Evolutionary conservation across 2,888 invertebrate genomes (phyloP), one percentile per base, ranked within the genome.

Genomic region (Papilio elwesi): DNA sequence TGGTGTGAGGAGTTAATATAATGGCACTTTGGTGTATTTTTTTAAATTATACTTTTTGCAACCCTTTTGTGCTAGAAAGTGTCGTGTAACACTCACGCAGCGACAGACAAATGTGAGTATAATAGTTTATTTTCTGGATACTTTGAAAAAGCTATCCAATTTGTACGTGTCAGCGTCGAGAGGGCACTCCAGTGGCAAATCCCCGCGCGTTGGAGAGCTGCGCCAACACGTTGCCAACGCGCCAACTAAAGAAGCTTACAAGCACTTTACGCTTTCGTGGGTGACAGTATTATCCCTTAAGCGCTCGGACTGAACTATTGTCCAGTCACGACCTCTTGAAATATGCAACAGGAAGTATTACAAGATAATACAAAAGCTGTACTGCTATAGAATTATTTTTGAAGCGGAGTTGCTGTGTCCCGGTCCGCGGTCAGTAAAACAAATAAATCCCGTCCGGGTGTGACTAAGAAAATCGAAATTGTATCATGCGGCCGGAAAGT

Each of bases 261-360:
- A 73, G 73, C 64, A 57, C 73, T 74, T 76, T 74, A 75, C 74
- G 74, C 75, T 68, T 66, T 57, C 63, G 26, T 57, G 43, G 51
- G 51, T 73, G 69, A 73, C 69, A 65, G 68, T 57, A 55, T 73
- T 73, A 68, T 68, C 68, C 64, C 68, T 51, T 57, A 57, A 73
- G 68, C 68, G 64, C n/a, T 13, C 55, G 53, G 64, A 68, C 53
- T 48, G 16, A 43, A 68, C 64, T 43, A 57, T 47, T 26, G 47
- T 64, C 64, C 68, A 68, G 64, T 73, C 73, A 68, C 53, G 64
- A 13, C 64, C 68, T 57, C 68, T 51, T 64, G 16, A 68, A 63
- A 62, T 62, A 64, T 63, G 11, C 68, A 47, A 53, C 63, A 53
- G 49, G 47, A 53, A 43, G 57, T 12, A 49, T 65, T 65, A 64